A percentile compares a stretch with the other conserved stretches of the same genome.
phyloP scores from a whole-genome alignment of 2,888 invertebrate genomes.

The Cheilosia scutellata region DNA sequence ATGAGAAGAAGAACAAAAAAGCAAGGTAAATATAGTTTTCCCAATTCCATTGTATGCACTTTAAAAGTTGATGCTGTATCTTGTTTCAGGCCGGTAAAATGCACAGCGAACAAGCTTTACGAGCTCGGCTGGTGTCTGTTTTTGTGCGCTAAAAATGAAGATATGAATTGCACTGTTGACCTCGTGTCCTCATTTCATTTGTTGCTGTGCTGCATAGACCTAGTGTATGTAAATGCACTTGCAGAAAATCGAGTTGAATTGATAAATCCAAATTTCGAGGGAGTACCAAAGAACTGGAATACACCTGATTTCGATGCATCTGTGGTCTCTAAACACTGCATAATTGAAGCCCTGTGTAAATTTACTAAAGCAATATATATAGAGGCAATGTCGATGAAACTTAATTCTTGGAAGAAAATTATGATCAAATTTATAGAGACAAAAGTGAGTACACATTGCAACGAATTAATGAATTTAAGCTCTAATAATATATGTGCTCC shows the following conservation, averaged over 20 bases:
- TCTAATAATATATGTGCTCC: slow-evolving; percentile 35
- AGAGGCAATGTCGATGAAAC: slow-evolving; percentile 95
- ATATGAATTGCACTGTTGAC: slow-evolving; percentile 94
- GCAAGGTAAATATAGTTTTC: slow-evolving; percentile 78
- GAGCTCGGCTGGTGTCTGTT: slow-evolving; percentile 98
- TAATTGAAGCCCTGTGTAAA: slow-evolving; percentile 92
- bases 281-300: slow-evolving; percentile 89
- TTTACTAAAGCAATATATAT: slow-evolving; percentile 92
- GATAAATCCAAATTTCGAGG: slow-evolving; percentile 92
- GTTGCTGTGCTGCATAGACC: slow-evolving; percentile 95
- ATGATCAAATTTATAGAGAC: slow-evolving; percentile 86
- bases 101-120: slow-evolving; percentile 92
- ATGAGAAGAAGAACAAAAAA: slow-evolving; percentile 82
- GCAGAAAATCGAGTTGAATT: slow-evolving; percentile 92
- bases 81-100: slow-evolving; percentile 88
- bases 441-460: slow-evolving; percentile 78
- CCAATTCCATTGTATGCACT: neutral
- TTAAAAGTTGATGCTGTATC: slow-evolving; percentile 19
- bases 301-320: slow-evolving; percentile 84
- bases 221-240: slow-evolving; percentile 94
- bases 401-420: slow-evolving; percentile 93
- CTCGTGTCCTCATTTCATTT: slow-evolving; percentile 97
- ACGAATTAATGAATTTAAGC: neutral
- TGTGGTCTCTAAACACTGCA: slow-evolving; percentile 89
- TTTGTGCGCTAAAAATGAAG: slow-evolving; percentile 94